A percentile compares a stretch with the other conserved stretches of the same genome.
Conservation (phyloP, 1,140 invertebrate species). For the Oryzaephilus surinamensis region DNA sequence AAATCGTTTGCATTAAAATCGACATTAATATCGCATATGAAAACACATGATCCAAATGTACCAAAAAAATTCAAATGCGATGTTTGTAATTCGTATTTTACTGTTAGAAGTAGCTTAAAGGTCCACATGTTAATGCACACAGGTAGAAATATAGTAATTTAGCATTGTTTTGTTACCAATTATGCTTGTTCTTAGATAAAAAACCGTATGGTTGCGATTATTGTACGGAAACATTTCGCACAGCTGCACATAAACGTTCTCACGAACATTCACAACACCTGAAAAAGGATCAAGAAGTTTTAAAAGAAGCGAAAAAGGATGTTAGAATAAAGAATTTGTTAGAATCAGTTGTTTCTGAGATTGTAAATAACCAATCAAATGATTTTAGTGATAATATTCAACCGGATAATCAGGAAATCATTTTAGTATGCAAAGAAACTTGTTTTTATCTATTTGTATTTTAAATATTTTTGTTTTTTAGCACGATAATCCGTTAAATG, state of each 20-base stretch:
- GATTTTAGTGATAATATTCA: background rate
- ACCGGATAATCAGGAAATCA: too few relatives aligned
- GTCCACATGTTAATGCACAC: slow-evolving; percentile 19
- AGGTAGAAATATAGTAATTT: slow-evolving; percentile 15
- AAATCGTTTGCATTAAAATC: slow-evolving; percentile 27
- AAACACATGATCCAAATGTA: slow-evolving; percentile 17
- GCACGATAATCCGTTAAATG: too few relatives aligned
- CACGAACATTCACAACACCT: slow-evolving; percentile 34
- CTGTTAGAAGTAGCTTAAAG: slow-evolving; percentile 18
- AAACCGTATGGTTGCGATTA: slow-evolving; percentile 57
- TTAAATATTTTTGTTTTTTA: too few relatives aligned
- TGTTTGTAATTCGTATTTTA: slow-evolving; percentile 18
- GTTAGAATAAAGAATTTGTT: background rate
- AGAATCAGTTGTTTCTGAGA: background rate
- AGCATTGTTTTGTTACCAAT: too few relatives aligned
- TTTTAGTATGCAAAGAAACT: too few relatives aligned
- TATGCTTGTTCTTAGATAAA: too few relatives aligned
- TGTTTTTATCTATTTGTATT: too few relatives aligned
- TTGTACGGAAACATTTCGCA: slow-evolving; percentile 55
- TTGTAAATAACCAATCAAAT: background rate
- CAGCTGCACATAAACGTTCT: slow-evolving; percentile 55
- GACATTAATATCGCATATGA: slow-evolving; percentile 23
- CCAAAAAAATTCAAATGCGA: slow-evolving; percentile 16
- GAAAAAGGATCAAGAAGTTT: background rate
- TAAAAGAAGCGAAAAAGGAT: background rate